These are phyloP conservation scores for Dendrophyllia cribrosa DNA, from an alignment of 64 coral and sea anemone species.

Conservation along the genomic window DNA sequence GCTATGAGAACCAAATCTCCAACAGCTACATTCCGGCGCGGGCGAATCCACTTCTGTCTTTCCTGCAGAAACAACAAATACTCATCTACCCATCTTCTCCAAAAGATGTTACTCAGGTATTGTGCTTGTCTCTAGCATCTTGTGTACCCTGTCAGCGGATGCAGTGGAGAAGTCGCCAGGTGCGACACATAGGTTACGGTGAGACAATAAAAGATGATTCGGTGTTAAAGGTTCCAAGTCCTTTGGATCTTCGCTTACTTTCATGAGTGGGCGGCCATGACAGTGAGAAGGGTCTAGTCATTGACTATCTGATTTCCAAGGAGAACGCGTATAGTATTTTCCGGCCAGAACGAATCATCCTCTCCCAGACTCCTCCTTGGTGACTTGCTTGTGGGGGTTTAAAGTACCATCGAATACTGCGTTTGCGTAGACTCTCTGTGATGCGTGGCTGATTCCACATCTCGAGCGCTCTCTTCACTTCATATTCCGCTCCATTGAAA, in stretches of 20 bases:
- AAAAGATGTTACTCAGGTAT: too few relatives aligned
- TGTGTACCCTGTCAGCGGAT: too few relatives aligned
- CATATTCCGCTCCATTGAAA: too few relatives aligned
- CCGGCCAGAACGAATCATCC: constrained; percentile 12
- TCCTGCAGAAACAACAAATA: too few relatives aligned
- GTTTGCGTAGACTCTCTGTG: constrained; percentile 19
- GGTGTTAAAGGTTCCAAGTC: too few relatives aligned
- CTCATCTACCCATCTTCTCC: constrained; percentile 39
- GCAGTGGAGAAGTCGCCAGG: too few relatives aligned
- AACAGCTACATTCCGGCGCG: not conserved
- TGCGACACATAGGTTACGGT: too few relatives aligned
- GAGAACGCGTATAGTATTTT: constrained; percentile 10
- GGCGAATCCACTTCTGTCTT: constrained; percentile 16
- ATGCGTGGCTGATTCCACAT: too few relatives aligned
- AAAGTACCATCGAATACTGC: constrained; percentile 30
- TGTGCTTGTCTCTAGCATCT: too few relatives aligned
- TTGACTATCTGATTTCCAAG: constrained; percentile 24
- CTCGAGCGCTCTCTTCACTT: too few relatives aligned
- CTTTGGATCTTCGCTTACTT: too few relatives aligned
- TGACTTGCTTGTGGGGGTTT: constrained; percentile 18
- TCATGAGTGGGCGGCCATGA: constrained; percentile 15
- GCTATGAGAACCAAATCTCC: constrained; percentile 49
- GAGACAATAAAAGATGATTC: constrained; percentile 6
- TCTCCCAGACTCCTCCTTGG: too few relatives aligned
- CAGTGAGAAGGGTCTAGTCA: constrained; percentile 33